Evolutionary conservation across 2,888 invertebrate species (phyloP).

Genomic region (Mantis religiosa): DNA sequence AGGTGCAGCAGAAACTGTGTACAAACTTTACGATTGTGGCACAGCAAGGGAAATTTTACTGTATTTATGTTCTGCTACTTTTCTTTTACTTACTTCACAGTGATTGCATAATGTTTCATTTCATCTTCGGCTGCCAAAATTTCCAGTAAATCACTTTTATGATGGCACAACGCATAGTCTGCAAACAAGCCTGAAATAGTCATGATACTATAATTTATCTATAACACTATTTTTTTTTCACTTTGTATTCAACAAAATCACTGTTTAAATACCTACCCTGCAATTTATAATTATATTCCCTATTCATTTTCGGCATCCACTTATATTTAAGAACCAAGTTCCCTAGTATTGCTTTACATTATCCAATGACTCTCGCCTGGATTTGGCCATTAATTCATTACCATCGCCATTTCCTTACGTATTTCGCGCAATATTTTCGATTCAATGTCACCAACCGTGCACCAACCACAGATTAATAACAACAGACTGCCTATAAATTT

Average conservation of each 20-base stretch:
- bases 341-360: no score
- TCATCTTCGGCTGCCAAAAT: slow-evolving; percentile 59
- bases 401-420: background rate
- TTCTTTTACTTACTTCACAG: slow-evolving; percentile 59
- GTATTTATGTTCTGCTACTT: background rate
- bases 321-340: background rate
- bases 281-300: background rate
- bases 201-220: background rate
- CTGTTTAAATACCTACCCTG: background rate
- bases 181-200: slow-evolving; percentile 35
- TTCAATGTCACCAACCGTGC: background rate
- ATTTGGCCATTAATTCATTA: background rate
- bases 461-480: no score
- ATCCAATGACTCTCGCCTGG: no score
- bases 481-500: background rate
- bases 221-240: no score
- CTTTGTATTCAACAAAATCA: background rate
- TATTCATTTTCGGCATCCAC: background rate
- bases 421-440: background rate
- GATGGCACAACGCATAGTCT: slow-evolving; percentile 58
- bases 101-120: slow-evolving; percentile 60
- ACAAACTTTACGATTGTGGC: no score
- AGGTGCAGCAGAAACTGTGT: no score
- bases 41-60: no score
- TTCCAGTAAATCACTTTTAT: slow-evolving; percentile 56